Evolutionary conservation across 2,113 vertebrate genomes (phyloP), one percentile per base, ranked within the genome.

Genomic region (Serilophus lunatus): DNA sequence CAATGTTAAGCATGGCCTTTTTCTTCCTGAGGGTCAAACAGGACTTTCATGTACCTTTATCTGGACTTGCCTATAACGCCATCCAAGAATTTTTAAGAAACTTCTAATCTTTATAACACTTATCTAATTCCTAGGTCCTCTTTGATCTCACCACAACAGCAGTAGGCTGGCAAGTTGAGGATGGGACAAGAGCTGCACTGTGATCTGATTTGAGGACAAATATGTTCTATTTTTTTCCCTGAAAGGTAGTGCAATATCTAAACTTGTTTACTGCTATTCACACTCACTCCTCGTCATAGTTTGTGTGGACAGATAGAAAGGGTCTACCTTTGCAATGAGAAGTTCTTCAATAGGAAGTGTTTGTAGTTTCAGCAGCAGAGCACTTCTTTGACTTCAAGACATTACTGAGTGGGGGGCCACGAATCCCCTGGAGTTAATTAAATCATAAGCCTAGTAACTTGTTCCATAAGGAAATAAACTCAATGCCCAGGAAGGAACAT

Each of bases 391-490:
- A 15, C 57, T 75, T 18, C 9, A 49, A 53, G n/a, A 7, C 0
- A 0, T 36, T 77, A 61, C 3, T 42, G 6, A 3, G 3, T 3
- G 3, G 5, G 1, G 10, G 1, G 3, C 1, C 9, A 13, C 17
- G 10, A 17, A 47, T 51, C 10, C 22, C 20, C 31, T 45, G 31
- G 10, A 12, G 7, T 64, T 79, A 35, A 14, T 71, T 86, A 74
- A 74, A 75, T 49, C 33, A n/a, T 49, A 12, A 29, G 4, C 19
- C 8, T 36, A 31, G 40, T 26, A 79, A 63, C 19, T 66, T 35
- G 2, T 12, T 91, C 35, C 23, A 78, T 74, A 29, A 77, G 47
- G 20, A 88, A 81, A 70, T 50, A 81, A 88, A 81, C 23, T 81
- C 28, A 20, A 6, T 24, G 49, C 1, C 29, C 16, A 13, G 66